Conservation (phyloP, 2,888 invertebrate genomes). For the Dermolepida albohirtum region DNA sequence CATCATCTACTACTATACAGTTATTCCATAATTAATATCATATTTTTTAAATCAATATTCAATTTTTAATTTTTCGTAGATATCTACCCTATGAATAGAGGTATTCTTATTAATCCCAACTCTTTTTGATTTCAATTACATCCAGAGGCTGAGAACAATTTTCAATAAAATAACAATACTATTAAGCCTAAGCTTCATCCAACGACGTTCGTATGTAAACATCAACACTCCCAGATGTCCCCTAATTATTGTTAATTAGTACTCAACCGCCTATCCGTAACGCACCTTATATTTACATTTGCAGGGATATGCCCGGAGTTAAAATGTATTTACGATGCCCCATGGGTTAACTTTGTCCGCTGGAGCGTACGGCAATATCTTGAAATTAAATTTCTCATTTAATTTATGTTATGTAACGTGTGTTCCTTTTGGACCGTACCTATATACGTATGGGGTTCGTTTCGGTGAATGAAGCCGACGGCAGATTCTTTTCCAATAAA, state of each 20-base stretch:
- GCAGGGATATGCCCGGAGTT: constrained; percentile 21
- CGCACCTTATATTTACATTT: constrained; percentile 28
- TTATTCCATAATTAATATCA: too few relatives aligned
- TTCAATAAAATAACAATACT: constrained; percentile 26
- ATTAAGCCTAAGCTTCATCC: constrained; percentile 16
- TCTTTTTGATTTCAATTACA: too few relatives aligned
- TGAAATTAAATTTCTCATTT: constrained; percentile 4
- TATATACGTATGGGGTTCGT: too few relatives aligned
- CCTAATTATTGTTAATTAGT: constrained; percentile 31
- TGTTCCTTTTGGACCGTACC: too few relatives aligned
- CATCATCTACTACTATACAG: too few relatives aligned
- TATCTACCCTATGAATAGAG: too few relatives aligned
- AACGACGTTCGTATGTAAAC: constrained; percentile 23
- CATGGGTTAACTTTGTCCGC: constrained; percentile 22
- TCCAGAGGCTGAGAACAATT: background rate
- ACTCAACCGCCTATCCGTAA: background rate
- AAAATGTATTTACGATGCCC: constrained; percentile 27
- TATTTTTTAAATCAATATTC: too few relatives aligned
- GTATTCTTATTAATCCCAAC: too few relatives aligned
- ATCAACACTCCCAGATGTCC: constrained; percentile 35
- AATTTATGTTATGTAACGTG: background rate
- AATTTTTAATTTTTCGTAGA: too few relatives aligned
- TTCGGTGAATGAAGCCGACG: too few relatives aligned
- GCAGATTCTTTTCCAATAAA: too few relatives aligned
- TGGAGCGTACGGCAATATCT: constrained; percentile 1